Percentiles rank a stretch among this genome's conserved stretches.
Conservation (phyloP, 2,113 vertebrate species). For the Megaleporinus macrocephalus region DNA sequence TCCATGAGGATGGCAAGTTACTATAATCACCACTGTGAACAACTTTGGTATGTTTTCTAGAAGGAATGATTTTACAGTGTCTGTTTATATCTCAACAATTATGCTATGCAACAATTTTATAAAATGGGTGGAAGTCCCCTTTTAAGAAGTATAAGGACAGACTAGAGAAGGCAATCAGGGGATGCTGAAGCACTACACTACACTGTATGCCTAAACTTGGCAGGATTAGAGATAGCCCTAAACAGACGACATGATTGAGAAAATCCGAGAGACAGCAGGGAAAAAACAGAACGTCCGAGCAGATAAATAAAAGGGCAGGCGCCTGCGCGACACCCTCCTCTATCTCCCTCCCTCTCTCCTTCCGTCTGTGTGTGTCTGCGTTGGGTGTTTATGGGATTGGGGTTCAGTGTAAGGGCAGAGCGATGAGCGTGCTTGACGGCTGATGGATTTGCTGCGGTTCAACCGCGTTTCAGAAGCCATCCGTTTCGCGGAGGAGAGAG, state of each 20-base stretch:
- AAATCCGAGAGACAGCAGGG: not conserved
- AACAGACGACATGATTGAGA: not conserved
- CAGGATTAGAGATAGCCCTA: not conserved
- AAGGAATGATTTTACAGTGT: no score
- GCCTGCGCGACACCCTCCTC: not conserved
- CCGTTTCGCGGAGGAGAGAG: conserved; percentile 9
- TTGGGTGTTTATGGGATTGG: conserved; percentile 18
- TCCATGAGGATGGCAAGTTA: no score
- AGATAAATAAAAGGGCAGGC: conserved; percentile 2
- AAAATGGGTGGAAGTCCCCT: no score
- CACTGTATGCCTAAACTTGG: not conserved
- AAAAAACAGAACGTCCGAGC: not conserved
- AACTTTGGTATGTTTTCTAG: no score
- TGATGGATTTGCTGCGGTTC: conserved; percentile 48
- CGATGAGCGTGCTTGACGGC: conserved; percentile 16
- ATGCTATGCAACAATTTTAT: no score
- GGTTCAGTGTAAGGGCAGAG: conserved; percentile 48
- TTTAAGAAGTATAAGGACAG: conserved; percentile 27
- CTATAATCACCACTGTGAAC: no score
- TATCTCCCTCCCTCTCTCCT: not conserved
- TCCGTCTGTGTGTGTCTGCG: conserved; percentile 9
- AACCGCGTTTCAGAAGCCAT: conserved; percentile 34
- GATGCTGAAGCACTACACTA: not conserved
- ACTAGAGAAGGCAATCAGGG: conserved; percentile 10
- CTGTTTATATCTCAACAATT: no score